Percentiles rank a stretch among this genome's conserved stretches.
phyloP scores from a whole-genome alignment of 2,113 vertebrate genomes.

The Sinocyclocheilus anshuiensis region DNA sequence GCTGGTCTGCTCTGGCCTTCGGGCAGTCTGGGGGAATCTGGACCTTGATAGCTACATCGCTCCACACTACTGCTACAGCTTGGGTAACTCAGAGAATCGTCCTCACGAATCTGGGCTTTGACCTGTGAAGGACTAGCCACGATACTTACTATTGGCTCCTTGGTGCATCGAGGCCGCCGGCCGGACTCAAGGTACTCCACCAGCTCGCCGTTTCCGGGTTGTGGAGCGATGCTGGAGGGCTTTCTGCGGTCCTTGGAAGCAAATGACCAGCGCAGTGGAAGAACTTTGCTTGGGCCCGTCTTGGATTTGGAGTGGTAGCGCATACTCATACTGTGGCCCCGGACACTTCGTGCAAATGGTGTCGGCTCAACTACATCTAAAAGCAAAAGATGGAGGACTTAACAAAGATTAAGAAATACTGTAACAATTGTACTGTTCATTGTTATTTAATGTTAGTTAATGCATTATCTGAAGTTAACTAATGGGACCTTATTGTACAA shows the following conservation, averaged over 20 bases:
- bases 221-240: slow-evolving; percentile 36
- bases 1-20: slow-evolving; percentile 66
- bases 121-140: slow-evolving; percentile 67
- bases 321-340: slow-evolving; percentile 82
- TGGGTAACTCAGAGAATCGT: slow-evolving; percentile 57
- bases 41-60: slow-evolving; percentile 47
- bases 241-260: slow-evolving; percentile 74
- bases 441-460: too few relatives aligned
- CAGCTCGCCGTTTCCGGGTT: slow-evolving; percentile 73
- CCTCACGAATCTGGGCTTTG: slow-evolving; percentile 53
- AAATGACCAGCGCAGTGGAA: slow-evolving; percentile 84
- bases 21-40: slow-evolving; percentile 58
- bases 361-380: slow-evolving; percentile 74
- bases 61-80: slow-evolving; percentile 63
- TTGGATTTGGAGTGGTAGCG: slow-evolving; percentile 73
- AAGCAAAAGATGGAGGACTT: slow-evolving; percentile 31
- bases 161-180: slow-evolving; percentile 83
- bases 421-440: too few relatives aligned
- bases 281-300: slow-evolving; percentile 71
- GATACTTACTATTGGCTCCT: slow-evolving; percentile 79
- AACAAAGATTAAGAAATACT: background rate
- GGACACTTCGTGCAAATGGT: slow-evolving; percentile 71
- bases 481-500: too few relatives aligned
- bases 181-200: slow-evolving; percentile 89
- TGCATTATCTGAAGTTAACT: too few relatives aligned